Conservation (phyloP, 1,140 invertebrate species). For the Achroia grisella region DNA sequence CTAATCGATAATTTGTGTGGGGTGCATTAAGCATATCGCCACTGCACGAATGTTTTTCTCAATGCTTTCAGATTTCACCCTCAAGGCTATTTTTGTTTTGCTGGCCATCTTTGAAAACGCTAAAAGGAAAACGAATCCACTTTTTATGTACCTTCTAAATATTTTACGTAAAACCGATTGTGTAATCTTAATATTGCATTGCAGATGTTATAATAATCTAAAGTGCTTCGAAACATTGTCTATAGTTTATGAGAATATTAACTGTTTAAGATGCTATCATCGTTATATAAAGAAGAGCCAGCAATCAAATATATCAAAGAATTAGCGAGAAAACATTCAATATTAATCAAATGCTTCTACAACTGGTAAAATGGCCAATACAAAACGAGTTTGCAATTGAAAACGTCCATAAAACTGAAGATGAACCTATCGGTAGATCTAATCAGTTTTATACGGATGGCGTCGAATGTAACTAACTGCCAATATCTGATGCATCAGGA, state of each 20-base stretch:
- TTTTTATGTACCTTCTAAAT: background rate
- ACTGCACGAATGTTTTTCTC: constrained; percentile 64
- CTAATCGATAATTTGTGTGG: constrained; percentile 74
- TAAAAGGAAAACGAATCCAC: constrained; percentile 22
- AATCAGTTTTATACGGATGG: constrained; percentile 19
- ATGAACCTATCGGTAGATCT: background rate
- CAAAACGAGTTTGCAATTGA: constrained; percentile 48
- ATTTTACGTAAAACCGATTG: too few species aligned
- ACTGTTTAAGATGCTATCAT: too few species aligned
- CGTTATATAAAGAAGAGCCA: too few species aligned
- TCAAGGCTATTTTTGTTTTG: constrained; percentile 59
- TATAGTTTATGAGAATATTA: too few species aligned
- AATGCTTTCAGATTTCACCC: constrained; percentile 66
- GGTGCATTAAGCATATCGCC: constrained; percentile 72
- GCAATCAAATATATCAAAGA: too few species aligned
- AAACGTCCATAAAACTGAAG: constrained; percentile 23
- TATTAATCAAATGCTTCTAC: too few species aligned
- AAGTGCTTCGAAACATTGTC: too few species aligned
- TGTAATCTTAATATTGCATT: too few species aligned
- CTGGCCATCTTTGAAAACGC: constrained; percentile 50
- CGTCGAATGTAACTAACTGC: constrained; percentile 49
- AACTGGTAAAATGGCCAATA: constrained; percentile 1
- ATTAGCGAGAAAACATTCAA: too few species aligned
- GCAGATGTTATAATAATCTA: too few species aligned
- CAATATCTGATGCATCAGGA: constrained; percentile 63